Evolutionary conservation across 2,888 invertebrate genomes (phyloP).

Genomic region (Notodonta dromedarius): DNA sequence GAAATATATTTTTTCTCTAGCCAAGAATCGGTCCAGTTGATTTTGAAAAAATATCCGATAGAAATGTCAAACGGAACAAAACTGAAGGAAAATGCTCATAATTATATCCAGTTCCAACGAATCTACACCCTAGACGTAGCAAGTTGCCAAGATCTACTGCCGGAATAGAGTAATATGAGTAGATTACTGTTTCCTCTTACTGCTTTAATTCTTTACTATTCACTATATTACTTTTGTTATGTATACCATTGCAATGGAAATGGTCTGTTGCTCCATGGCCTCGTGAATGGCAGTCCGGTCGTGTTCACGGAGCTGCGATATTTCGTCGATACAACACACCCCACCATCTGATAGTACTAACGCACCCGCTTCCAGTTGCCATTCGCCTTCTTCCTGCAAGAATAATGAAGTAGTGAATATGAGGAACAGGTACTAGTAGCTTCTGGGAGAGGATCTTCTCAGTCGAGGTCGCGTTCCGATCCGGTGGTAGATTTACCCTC

Average conservation of each 20-base stretch:
- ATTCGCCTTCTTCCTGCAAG: slow-evolving; percentile 92
- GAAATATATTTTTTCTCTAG: too few species aligned
- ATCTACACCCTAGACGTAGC: too few species aligned
- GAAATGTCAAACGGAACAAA: too few species aligned
- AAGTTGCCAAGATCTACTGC: too few species aligned
- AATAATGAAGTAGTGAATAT: neutral
- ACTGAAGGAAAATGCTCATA: too few species aligned
- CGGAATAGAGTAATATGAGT: neutral
- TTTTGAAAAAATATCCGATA: too few species aligned
- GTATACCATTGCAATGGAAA: slow-evolving; percentile 94
- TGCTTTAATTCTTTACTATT: neutral
- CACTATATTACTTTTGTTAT: neutral
- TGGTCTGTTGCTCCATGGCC: slow-evolving; percentile 97
- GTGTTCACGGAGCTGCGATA: slow-evolving; percentile 92
- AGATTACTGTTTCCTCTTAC: neutral
- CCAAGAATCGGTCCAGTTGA: too few species aligned
- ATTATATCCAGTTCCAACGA: too few species aligned
- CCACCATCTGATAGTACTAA: slow-evolving; percentile 95
- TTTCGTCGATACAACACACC: slow-evolving; percentile 96
- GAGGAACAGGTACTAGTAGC: too few species aligned
- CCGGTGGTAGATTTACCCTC: too few species aligned
- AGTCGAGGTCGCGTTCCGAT: too few species aligned
- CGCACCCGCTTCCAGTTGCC: slow-evolving; percentile 96
- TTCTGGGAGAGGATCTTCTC: too few species aligned
- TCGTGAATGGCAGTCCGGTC: slow-evolving; percentile 95